phyloP scores from a whole-genome alignment of 2,888 invertebrate species.

The Lamellibrachia satsuma region DNA sequence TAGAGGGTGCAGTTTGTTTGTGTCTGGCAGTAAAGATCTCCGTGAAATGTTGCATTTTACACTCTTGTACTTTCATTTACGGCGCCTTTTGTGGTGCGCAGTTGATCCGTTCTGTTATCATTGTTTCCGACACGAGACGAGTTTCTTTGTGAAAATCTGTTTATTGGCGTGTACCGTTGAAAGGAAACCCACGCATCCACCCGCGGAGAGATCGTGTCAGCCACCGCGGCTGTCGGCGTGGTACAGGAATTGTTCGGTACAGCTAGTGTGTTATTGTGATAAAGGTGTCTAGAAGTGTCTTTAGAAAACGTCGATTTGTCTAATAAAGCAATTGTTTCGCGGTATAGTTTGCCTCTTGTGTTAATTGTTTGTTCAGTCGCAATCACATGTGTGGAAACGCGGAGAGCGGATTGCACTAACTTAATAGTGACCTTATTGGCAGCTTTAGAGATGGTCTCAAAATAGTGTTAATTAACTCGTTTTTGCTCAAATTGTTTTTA shows the following conservation, averaged over 20 bases:
- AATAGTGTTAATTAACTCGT: too few relatives aligned
- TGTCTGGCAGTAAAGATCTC: neutral
- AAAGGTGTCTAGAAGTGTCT: slow-evolving; percentile 1
- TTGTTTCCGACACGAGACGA: neutral
- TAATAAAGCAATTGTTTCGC: slow-evolving; percentile 12
- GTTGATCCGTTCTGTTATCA: neutral
- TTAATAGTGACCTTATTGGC: too few relatives aligned
- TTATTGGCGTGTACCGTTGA: neutral
- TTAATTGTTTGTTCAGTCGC: neutral
- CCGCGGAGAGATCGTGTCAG: neutral
- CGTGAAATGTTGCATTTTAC: neutral
- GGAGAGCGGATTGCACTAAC: too few relatives aligned
- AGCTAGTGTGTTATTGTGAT: slow-evolving; percentile 12
- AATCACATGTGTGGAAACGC: neutral
- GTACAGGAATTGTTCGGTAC: neutral
- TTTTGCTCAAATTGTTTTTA: too few relatives aligned
- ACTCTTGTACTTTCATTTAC: neutral
- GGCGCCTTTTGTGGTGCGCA: neutral
- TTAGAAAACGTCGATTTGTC: neutral
- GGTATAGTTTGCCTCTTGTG: neutral
- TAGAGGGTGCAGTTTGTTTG: neutral
- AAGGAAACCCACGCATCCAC: neutral
- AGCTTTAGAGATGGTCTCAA: too few relatives aligned
- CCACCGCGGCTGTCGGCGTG: neutral
- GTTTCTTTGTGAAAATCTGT: neutral